phyloP scores from a whole-genome alignment of 1,140 invertebrate species.

The Argopecten irradians region DNA sequence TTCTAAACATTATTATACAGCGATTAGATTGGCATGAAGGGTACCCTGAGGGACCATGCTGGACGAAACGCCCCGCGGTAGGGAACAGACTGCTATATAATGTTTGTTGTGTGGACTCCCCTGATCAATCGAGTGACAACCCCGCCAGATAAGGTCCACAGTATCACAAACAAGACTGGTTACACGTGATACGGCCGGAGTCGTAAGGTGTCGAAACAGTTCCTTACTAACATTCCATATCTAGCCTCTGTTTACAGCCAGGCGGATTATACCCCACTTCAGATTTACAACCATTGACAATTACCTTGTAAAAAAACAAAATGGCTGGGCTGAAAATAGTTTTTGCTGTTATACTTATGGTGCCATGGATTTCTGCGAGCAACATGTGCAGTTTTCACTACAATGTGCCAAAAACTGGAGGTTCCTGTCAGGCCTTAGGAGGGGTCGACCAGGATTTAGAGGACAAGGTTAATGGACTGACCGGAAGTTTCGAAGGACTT shows the following conservation, averaged over 20 bases:
- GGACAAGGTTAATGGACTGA: slow-evolving; percentile 28
- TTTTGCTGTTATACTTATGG: background rate
- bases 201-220: background rate
- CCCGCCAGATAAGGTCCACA: background rate
- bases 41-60: background rate
- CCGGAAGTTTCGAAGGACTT: slow-evolving; percentile 32
- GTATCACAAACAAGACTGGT: background rate
- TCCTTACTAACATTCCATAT: background rate
- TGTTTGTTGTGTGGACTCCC: background rate
- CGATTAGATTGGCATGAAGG: background rate
- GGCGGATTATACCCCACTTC: background rate
- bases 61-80: background rate
- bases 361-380: background rate
- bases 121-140: background rate
- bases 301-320: background rate
- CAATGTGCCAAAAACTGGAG: background rate
- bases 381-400: slow-evolving; percentile 31
- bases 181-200: slow-evolving; percentile 3
- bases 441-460: slow-evolving; percentile 33
- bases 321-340: background rate
- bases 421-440: slow-evolving; percentile 30
- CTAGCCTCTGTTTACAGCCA: background rate
- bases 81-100: background rate
- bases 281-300: background rate
- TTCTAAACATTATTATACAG: background rate